Evolutionary conservation across 2,113 vertebrate genomes (phyloP), one percentile per base, ranked within the genome.

Genomic region (Canis aureus): DNA sequence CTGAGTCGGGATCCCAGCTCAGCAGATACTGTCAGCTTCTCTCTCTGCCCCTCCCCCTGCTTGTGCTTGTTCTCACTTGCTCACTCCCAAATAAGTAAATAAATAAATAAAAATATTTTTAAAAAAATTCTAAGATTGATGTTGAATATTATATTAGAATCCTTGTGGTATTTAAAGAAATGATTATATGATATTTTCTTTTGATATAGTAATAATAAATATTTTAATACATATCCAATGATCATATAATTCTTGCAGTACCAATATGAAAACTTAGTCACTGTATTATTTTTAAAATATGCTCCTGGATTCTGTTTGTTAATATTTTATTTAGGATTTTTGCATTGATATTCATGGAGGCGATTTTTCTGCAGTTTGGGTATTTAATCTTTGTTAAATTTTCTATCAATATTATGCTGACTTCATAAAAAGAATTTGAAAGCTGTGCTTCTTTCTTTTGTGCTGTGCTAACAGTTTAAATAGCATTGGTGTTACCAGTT

Each of bases 301-400:
- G 64, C 49, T 69, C 5, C 49, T 87, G 19, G 84, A 49, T 69
- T 67, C 25, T 20, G 55, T 43, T 74, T 59, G 67, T 25, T 89
- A 22, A 59, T 74, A 71, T 69, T 86, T 89, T 69, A 69, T n/a
- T 69, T 69, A 76, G 71, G 57, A 89, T 89, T 89, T 89, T 60
- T 74, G 25, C 25, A 22, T 49, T 89, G 71, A 22, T 89, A 60
- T 43, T 89, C 69, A 76, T 8, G 27, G 87, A 4, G 1, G 25
- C 74, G 43, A 62, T 83, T 74, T 55, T 85, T 83, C 32, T 55
- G 25, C 78, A 38, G 43, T 76, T 74, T 59, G 80, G 25, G 10
- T 76, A 38, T 60, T 89, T 89, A 49, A 60, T 60, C 49, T 69
- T 55, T 85, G 60, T 85, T 66, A 51, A 51, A 85, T 80, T 67